Evolutionary conservation across 92 coral and sea anemone genomes (phyloP), one percentile per base, ranked within the genome.

Genomic region (Epizoanthus scotinus): DNA sequence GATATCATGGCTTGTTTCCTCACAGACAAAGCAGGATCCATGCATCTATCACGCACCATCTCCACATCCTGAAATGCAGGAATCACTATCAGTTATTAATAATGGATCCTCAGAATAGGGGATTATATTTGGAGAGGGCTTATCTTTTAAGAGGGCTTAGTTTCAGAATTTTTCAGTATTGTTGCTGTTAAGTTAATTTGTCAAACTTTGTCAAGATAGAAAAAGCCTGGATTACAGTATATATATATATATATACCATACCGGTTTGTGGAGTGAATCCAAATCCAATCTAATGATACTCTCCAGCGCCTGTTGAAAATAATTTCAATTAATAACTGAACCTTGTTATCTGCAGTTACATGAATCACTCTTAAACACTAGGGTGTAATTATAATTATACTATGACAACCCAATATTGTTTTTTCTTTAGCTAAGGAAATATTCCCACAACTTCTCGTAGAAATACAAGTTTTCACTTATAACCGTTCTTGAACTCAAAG

Each of bases 21-120:
- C 78, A 95, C 99, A 21, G 98, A 95, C 63, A 95, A 79, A 4
- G 99, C 98, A 15, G 94, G 92, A 60, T 93, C 99, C 94, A 95
- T 91, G 78, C 98, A 93, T 50, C 98, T 82, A 70, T 89, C 99
- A 84, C 87, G 98, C 6, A 95, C 86, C 74, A 92, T 93, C 82
- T 88, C 83, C 8, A 93, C 82, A 81, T 93, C 99, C 99, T 95
- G 59, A 21, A 31, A 83, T 22, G 52, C 5, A 7, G 10, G 21
- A 55, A 47, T 26, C 19, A 20, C 8, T 21, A 26, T 29, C 29
- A 38, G 50, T 12, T 63, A 12, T 55, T 6, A 42, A 25, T 10
- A 8, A 15, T 2, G 4, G 40, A 34, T 34, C 40, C n/a, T n/a
- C n/a, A n/a, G n/a, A n/a, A n/a, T n/a, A n/a, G n/a, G n/a, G n/a